Base-by-base conservation (phyloP, 2,888 invertebrate genomes). In the Enoplolaimus lenunculus region DNA sequence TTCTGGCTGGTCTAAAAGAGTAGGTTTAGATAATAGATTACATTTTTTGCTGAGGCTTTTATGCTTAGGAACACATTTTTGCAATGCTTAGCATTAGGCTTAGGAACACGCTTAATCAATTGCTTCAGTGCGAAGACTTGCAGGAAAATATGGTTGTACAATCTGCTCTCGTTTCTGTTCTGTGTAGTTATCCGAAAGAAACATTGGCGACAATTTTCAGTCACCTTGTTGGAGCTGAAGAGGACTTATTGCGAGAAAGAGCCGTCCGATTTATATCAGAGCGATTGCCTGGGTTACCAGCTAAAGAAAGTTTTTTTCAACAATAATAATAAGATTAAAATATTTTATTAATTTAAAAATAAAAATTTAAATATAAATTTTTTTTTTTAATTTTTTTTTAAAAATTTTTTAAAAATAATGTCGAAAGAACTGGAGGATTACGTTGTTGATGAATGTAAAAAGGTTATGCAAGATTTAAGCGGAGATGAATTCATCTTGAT, bases 401-500 rank as follows among this genome's bases (percentile, higher is more conserved):
- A n/a, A n/a, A n/a, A n/a, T n/a, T n/a, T n/a, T n/a, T 86, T 88
- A 68, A 88, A 89, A 73, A 82, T 89, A 1, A 86, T 91, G 66
- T 89, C 88, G 31, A 88, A 88, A 77, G 93, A 93, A 78, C 86
- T 90, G 57, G 93, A 93, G 80, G 90, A 91, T 77, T 86, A 88
- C 74, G 85, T 93, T 65, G 87, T 93, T 74, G 84, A 86, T 64
- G 90, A 92, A 82, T 88, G 89, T 76, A 92, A 90, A 80, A 92
- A 91, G 84, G 88, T 91, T 34, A 74, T 84, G 72, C 77, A 80
- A 71, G 91, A 91, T 85, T 89, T 91, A 34, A 90, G 89, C 21
- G 90, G 91, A 35, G 90, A 91, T 75, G 94, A 95, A 83, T 93
- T 94, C 83, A 88, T 90, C 76, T 86, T 88, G 73, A 87, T 94